Percentiles rank a stretch among this genome's conserved stretches.
Conservation (phyloP, 2,113 vertebrate species). For the Sander lucioperca region DNA sequence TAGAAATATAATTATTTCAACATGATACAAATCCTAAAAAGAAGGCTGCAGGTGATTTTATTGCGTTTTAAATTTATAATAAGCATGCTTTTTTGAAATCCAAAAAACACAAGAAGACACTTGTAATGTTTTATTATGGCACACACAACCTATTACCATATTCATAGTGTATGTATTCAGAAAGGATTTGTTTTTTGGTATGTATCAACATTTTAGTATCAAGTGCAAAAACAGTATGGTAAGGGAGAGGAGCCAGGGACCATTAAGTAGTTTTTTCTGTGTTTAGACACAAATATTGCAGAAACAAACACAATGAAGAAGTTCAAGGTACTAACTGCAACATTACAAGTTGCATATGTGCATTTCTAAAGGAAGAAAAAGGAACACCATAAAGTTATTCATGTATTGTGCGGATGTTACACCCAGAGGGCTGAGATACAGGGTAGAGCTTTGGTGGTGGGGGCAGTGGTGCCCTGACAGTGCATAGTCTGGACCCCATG, state of each 20-base stretch:
- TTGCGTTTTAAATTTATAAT: no score
- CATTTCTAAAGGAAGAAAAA: constrained; percentile 28
- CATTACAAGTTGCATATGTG: not conserved
- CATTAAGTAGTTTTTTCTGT: not conserved
- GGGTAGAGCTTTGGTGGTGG: constrained; percentile 38
- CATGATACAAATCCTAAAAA: not conserved
- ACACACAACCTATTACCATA: constrained; percentile 58
- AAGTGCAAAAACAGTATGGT: constrained; percentile 38
- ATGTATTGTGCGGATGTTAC: constrained; percentile 28
- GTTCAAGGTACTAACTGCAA: not conserved
- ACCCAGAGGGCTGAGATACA: constrained; percentile 1
- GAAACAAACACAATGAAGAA: not conserved
- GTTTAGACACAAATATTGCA: constrained; percentile 15
- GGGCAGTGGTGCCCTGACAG: constrained; percentile 1
- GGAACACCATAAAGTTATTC: constrained; percentile 4
- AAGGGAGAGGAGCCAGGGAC: not conserved
- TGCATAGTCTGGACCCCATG: constrained; percentile 6
- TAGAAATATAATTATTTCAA: no score
- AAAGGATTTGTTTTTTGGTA: constrained; percentile 35
- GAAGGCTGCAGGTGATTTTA: not conserved
- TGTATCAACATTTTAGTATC: constrained; percentile 7
- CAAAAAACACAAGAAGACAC: constrained; percentile 7
- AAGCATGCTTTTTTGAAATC: constrained; percentile 2
- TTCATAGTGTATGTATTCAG: constrained; percentile 16
- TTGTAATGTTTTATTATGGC: constrained; percentile 67